These are phyloP conservation scores for Campoplex nolae DNA, from an alignment of 2,888 invertebrate species.

Conservation along the genomic window DNA sequence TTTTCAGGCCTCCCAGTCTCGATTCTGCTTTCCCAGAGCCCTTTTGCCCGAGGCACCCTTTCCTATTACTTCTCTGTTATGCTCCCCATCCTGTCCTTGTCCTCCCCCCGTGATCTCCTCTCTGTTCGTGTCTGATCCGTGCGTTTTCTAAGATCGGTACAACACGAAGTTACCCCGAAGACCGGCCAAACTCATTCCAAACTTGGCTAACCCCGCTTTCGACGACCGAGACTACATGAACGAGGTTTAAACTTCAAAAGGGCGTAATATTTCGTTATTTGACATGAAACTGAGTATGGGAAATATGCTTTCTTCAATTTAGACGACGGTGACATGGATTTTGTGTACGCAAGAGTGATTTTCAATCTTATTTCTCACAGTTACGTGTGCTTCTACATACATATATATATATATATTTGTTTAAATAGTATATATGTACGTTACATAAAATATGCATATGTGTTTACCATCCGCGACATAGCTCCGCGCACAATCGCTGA, in stretches of 20 bases:
- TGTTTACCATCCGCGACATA: constrained; percentile 30
- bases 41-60: constrained; percentile 30
- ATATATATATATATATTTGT: neutral
- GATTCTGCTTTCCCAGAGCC: constrained; percentile 39
- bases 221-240: constrained; percentile 41
- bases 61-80: constrained; percentile 42
- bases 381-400: neutral
- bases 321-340: neutral
- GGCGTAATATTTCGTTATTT: neutral
- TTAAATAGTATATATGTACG: constrained; percentile 2
- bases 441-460: constrained; percentile 14
- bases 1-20: constrained; percentile 44
- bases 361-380: constrained; percentile 12
- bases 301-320: neutral
- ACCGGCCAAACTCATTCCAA: constrained; percentile 80
- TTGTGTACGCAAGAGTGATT: neutral
- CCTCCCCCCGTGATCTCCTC: neutral
- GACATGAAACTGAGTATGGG: neutral
- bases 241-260: neutral
- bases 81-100: constrained; percentile 16
- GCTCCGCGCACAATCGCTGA: constrained; percentile 39
- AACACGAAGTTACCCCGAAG: constrained; percentile 77
- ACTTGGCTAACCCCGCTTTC: constrained; percentile 75
- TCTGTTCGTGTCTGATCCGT: constrained; percentile 47
- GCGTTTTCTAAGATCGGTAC: constrained; percentile 62